Conservation (phyloP, 2,113 vertebrate species). For the Perca schrenkii region DNA sequence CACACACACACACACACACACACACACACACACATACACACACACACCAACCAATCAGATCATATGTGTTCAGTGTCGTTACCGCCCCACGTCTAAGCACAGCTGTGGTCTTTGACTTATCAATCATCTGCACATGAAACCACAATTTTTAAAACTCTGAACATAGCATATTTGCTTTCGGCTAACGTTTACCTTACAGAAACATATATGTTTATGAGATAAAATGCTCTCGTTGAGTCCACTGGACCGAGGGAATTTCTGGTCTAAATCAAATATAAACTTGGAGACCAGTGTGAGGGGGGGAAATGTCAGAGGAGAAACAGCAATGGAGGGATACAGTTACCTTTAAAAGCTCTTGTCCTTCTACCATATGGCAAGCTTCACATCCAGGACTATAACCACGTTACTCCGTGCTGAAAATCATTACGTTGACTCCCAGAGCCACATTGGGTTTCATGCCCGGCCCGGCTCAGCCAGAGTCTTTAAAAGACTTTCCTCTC, state of each 20-base stretch:
- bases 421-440: constrained; percentile 71
- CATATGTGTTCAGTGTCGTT: constrained; percentile 47
- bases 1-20: background rate
- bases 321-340: constrained; percentile 78
- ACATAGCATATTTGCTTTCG: constrained; percentile 73
- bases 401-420: constrained; percentile 78
- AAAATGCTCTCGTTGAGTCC: constrained; percentile 66
- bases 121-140: constrained; percentile 70
- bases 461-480: constrained; percentile 50
- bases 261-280: constrained; percentile 82
- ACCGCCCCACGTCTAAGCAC: constrained; percentile 29
- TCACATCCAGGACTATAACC: constrained; percentile 71
- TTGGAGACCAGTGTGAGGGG: constrained; percentile 62
- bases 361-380: constrained; percentile 76
- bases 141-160: constrained; percentile 67
- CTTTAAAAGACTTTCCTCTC: constrained; percentile 57
- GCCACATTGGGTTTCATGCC: constrained; percentile 73
- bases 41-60: constrained; percentile 17
- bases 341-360: constrained; percentile 84
- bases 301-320: constrained; percentile 74
- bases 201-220: constrained; percentile 84
- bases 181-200: constrained; percentile 81
- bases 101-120: constrained; percentile 63
- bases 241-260: constrained; percentile 71
- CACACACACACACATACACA: constrained; percentile 11